Conservation (phyloP, 2,888 invertebrate species). For the Melanargia galathea region DNA sequence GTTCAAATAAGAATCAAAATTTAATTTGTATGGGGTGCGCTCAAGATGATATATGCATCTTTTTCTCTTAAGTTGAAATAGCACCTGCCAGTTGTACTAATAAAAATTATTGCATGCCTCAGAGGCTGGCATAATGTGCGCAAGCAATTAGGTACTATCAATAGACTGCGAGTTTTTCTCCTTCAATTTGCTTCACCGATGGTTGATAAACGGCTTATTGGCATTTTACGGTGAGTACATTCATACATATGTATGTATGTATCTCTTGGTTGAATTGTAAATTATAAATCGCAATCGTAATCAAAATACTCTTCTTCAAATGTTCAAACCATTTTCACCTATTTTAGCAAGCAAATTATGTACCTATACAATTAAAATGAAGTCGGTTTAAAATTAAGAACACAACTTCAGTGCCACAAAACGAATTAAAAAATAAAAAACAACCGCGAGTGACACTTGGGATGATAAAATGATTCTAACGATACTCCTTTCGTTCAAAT, state of each 20-base stretch:
- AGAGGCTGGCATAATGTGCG: constrained; percentile 6
- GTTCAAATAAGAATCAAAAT: too few relatives aligned
- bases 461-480: too few relatives aligned
- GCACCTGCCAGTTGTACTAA: constrained; percentile 6
- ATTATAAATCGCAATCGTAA: neutral
- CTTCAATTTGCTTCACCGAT: constrained; percentile 41
- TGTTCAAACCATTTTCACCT: neutral
- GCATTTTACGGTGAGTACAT: constrained; percentile 49
- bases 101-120: constrained; percentile 3
- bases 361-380: too few relatives aligned
- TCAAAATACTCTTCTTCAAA: neutral
- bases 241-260: constrained; percentile 6
- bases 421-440: too few relatives aligned
- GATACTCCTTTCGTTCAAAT: too few relatives aligned
- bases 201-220: constrained; percentile 46
- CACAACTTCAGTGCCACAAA: too few relatives aligned
- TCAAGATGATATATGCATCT: too few relatives aligned
- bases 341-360: too few relatives aligned
- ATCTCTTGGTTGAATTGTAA: neutral
- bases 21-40: too few relatives aligned
- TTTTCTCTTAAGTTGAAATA: constrained; percentile 7
- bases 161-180: constrained; percentile 26
- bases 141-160: constrained; percentile 19
- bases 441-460: too few relatives aligned
- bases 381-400: too few relatives aligned